Conservation (phyloP, 92 coral and sea anemone genomes). For the Plumapathes pennacea region DNA sequence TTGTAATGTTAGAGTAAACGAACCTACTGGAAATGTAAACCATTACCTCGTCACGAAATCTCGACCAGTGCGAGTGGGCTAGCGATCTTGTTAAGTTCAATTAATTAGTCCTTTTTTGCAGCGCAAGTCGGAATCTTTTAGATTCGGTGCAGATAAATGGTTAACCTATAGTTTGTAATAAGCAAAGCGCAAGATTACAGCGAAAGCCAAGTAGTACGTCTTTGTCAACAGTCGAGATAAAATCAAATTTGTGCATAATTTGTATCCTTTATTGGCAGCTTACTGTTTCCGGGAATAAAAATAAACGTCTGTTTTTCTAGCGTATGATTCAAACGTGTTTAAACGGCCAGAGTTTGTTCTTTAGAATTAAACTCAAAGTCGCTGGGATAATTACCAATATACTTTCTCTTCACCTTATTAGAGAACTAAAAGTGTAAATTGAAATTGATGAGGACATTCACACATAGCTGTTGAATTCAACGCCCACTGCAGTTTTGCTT, state of each 20-base stretch:
- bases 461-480: conserved; percentile 49
- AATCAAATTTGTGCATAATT: background rate
- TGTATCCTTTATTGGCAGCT: conserved; percentile 3
- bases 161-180: conserved; percentile 13
- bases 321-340: background rate
- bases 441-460: conserved; percentile 33
- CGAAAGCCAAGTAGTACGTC: conserved; percentile 1
- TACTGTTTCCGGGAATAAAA: background rate
- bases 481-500: conserved; percentile 46
- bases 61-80: conserved; percentile 47
- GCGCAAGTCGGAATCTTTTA: conserved; percentile 75
- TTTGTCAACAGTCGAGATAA: too few species aligned
- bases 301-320: background rate
- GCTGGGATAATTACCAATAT: conserved; percentile 28
- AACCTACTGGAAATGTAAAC: too few species aligned
- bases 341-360: conserved; percentile 1
- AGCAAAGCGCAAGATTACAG: conserved; percentile 6
- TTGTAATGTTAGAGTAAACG: too few species aligned
- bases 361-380: conserved; percentile 33
- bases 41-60: too few species aligned
- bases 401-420: conserved; percentile 27
- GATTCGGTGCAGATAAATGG: conserved; percentile 20
- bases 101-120: conserved; percentile 63
- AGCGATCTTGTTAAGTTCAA: conserved; percentile 63
- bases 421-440: conserved; percentile 34